Evolutionary conservation across 2,888 invertebrate genomes (phyloP).

Genomic region (Cacoxenus indagator): DNA sequence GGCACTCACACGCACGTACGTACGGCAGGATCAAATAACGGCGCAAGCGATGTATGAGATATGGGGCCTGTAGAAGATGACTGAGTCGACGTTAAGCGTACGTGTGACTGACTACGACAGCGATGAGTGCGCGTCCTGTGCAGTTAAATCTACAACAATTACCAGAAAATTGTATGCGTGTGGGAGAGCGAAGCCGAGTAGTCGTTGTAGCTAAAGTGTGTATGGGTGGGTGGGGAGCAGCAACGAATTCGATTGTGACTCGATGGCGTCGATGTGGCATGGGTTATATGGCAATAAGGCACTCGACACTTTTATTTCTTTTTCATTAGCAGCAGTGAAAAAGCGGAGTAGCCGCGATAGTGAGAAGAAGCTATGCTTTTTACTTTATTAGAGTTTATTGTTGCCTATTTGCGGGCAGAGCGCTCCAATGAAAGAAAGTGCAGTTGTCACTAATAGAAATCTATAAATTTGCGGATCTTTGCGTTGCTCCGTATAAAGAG

Average conservation of each 20-base stretch:
- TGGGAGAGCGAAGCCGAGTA: neutral
- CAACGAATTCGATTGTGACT: too few relatives aligned
- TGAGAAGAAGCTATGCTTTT: constrained; percentile 21
- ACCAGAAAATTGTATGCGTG: constrained; percentile 45
- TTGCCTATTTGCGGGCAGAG: constrained; percentile 22
- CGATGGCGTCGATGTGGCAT: neutral
- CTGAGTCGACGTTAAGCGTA: neutral
- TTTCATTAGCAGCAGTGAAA: constrained; percentile 49
- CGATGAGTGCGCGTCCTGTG: neutral
- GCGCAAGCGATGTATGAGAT: neutral
- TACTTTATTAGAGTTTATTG: constrained; percentile 51
- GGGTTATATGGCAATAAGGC: constrained; percentile 51
- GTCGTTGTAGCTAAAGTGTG: neutral
- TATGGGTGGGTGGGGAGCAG: neutral
- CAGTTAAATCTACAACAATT: constrained; percentile 45
- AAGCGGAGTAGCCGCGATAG: neutral
- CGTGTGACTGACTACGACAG: neutral
- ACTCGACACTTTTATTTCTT: constrained; percentile 64
- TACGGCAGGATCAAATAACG: constrained; percentile 32
- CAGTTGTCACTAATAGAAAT: constrained; percentile 28
- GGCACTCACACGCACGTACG: neutral
- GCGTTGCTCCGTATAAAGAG: neutral
- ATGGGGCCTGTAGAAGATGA: neutral
- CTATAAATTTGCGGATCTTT: constrained; percentile 57
- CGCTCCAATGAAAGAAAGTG: neutral